Percentiles rank a stretch among this genome's conserved stretches.
These are phyloP conservation scores for Elysia chlorotica DNA, from an alignment of 1,140 invertebrate species.

Conservation along the genomic window DNA sequence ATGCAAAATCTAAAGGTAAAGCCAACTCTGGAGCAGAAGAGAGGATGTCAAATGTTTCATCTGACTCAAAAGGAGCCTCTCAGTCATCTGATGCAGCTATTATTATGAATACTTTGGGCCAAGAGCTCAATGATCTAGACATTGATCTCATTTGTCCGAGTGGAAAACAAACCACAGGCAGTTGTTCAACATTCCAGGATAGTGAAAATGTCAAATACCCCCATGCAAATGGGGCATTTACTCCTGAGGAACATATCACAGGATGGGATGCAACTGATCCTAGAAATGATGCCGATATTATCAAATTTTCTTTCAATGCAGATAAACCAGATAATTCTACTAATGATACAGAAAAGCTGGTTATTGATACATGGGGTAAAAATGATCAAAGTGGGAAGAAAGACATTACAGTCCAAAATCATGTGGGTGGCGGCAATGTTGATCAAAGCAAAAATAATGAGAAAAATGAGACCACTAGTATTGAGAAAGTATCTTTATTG, in stretches of 20 bases:
- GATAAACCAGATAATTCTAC: not conserved
- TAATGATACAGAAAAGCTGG: not conserved
- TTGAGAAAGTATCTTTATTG: too few species aligned
- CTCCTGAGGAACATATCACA: not conserved
- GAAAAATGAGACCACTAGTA: too few species aligned
- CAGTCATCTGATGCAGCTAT: constrained; percentile 2
- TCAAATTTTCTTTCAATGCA: constrained; percentile 12
- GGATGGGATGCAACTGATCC: not conserved
- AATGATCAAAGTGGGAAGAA: too few species aligned
- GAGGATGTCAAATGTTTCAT: too few species aligned
- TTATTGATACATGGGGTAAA: not conserved
- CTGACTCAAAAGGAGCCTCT: too few species aligned
- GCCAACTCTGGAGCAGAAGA: too few species aligned
- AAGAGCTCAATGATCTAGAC: constrained; percentile 4
- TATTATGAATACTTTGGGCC: constrained; percentile 12
- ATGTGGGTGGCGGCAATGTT: too few species aligned
- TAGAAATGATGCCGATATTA: constrained; percentile 1
- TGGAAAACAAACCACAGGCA: too few species aligned
- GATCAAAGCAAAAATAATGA: too few species aligned
- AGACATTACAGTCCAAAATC: too few species aligned
- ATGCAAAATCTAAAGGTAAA: too few species aligned
- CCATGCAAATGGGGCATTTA: not conserved
- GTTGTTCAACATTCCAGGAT: constrained; percentile 11
- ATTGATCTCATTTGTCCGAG: constrained; percentile 16
- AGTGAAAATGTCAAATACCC: too few species aligned